Percentiles rank a stretch among this genome's conserved stretches.
Evolutionary conservation across 2,113 vertebrate genomes (phyloP).

Genomic region (Galeopterus variegatus): DNA sequence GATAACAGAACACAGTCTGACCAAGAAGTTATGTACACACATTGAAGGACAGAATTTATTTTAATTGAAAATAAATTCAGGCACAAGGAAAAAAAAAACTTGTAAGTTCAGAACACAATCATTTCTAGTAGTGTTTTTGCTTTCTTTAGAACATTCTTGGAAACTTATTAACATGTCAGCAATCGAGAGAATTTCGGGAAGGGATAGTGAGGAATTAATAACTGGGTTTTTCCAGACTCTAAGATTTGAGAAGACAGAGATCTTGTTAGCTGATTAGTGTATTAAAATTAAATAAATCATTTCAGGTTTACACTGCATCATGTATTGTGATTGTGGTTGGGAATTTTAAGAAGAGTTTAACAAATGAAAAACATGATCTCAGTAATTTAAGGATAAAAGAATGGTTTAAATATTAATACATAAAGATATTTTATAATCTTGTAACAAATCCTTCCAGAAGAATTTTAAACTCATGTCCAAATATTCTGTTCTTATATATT

Average conservation of each 20-base stretch:
- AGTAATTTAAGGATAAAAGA: slow-evolving; percentile 50
- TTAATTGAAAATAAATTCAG: slow-evolving; percentile 74
- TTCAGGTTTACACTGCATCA: neutral
- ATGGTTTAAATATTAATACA: slow-evolving; percentile 63
- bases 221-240: slow-evolving; percentile 68
- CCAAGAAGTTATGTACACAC: slow-evolving; percentile 50
- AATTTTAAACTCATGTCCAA: slow-evolving; percentile 68
- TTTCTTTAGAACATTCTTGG: slow-evolving; percentile 74
- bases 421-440: slow-evolving; percentile 58
- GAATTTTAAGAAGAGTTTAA: slow-evolving; percentile 71
- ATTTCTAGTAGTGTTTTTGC: slow-evolving; percentile 55
- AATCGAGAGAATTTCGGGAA: slow-evolving; percentile 63
- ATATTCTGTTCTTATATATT: slow-evolving; percentile 58
- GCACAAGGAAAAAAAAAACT: neutral
- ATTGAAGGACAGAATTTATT: slow-evolving; percentile 75
- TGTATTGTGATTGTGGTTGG: slow-evolving; percentile 46
- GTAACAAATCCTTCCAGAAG: slow-evolving; percentile 21
- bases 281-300: slow-evolving; percentile 53
- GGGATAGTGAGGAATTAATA: slow-evolving; percentile 37
- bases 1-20: slow-evolving; percentile 44
- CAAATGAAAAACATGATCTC: slow-evolving; percentile 40
- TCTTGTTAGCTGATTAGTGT: slow-evolving; percentile 45
- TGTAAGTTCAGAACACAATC: slow-evolving; percentile 31
- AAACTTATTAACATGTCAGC: slow-evolving; percentile 66
- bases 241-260: slow-evolving; percentile 51